Conservation (phyloP, 2,888 invertebrate genomes). For the Nowickia ferox region DNA sequence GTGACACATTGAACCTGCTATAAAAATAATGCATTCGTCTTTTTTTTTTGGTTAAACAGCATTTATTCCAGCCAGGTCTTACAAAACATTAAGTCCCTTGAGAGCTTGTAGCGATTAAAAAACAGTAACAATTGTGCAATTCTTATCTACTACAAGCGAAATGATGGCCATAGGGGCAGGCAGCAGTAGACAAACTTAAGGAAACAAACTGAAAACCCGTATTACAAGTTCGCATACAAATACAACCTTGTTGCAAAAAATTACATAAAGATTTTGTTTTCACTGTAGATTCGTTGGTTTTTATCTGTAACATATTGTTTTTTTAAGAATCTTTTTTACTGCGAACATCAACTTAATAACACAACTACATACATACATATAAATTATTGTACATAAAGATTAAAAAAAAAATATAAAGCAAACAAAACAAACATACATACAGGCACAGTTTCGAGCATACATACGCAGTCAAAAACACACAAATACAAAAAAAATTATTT, state of each 20-base stretch:
- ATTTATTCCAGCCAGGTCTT: not conserved
- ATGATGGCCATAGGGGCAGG: not conserved
- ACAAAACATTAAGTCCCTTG: constrained; percentile 18
- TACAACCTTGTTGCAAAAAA: constrained; percentile 10
- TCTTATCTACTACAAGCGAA: constrained; percentile 40
- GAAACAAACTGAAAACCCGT: constrained; percentile 18
- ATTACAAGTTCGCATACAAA: constrained; percentile 16
- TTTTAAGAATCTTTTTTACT: constrained; percentile 7
- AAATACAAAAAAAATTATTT: constrained; percentile 13
- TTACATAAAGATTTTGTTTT: not conserved
- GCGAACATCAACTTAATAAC: constrained; percentile 34
- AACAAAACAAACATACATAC: constrained; percentile 22
- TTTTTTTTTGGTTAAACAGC: not conserved
- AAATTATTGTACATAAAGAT: constrained; percentile 3
- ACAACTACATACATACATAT: constrained; percentile 20
- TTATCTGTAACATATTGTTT: constrained; percentile 23
- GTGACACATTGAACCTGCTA: not conserved
- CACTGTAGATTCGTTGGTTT: not conserved
- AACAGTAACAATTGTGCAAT: constrained; percentile 24
- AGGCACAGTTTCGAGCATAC: not conserved
- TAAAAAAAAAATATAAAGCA: constrained; percentile 3
- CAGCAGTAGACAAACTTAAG: not conserved
- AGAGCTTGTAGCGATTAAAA: constrained; percentile 50
- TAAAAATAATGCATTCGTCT: not conserved
- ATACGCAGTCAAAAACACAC: not conserved